phyloP scores from a whole-genome alignment of 2,113 vertebrate genomes.

The Caracal caracal region DNA sequence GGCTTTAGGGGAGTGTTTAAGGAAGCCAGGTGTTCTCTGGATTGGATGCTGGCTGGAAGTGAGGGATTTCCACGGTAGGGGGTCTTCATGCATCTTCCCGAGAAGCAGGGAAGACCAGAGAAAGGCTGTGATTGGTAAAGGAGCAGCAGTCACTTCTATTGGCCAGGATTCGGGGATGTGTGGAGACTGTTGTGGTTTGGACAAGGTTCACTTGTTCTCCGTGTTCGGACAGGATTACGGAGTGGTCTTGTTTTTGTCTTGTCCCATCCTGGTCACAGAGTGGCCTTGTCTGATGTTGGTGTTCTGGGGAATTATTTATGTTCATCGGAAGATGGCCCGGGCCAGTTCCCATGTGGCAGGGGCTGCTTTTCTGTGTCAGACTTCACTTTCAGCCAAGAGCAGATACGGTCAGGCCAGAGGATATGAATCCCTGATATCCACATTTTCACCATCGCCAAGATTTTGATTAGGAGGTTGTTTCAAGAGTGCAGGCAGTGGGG shows the following conservation, averaged over 20 bases:
- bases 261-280: background rate
- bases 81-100: background rate
- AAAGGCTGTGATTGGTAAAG: background rate
- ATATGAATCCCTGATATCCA: background rate
- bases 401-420: background rate
- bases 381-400: background rate
- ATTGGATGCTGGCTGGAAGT: background rate
- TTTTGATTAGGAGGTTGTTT: background rate
- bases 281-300: background rate
- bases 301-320: background rate
- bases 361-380: background rate
- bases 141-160: background rate
- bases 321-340: background rate
- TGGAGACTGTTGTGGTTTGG: background rate
- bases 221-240: too few relatives aligned
- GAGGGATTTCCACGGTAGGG: background rate
- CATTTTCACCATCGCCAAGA: conserved; percentile 22
- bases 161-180: background rate
- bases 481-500: background rate
- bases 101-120: background rate
- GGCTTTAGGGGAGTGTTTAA: background rate
- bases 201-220: background rate
- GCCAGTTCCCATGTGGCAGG: background rate
- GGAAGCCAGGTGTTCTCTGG: background rate
- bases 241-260: too few relatives aligned